Evolutionary conservation across 2,797 vertebrate species (phyloP).

Genomic region (Tokudaia muenninki): DNA sequence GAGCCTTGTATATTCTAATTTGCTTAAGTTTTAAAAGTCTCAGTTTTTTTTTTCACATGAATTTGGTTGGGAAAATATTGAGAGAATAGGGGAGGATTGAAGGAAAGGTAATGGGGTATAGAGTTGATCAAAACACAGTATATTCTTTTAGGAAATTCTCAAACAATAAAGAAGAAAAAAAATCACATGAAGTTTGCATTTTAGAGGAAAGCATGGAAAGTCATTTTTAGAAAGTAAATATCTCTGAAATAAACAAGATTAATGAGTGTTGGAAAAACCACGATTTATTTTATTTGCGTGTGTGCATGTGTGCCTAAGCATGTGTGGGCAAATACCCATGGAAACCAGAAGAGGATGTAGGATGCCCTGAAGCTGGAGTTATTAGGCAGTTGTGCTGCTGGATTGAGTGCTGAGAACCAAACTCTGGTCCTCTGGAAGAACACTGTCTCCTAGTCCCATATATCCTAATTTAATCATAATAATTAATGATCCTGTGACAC

Average conservation of each 20-base stretch:
- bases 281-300: neutral
- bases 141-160: neutral
- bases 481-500: neutral
- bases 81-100: no score
- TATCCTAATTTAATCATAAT: neutral
- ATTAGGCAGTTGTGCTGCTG: neutral
- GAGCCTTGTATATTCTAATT: neutral
- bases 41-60: neutral
- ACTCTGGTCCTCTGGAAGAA: neutral
- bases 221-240: neutral
- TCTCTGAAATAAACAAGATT: neutral
- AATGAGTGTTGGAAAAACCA: neutral
- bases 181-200: neutral
- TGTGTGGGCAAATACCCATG: neutral
- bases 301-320: neutral
- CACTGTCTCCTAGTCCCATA: neutral
- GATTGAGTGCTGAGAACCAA: neutral
- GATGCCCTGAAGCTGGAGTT: neutral
- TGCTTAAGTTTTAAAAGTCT: neutral
- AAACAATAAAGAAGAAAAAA: neutral
- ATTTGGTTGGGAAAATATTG: neutral
- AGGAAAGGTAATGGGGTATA: neutral
- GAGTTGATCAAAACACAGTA: neutral
- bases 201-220: neutral
- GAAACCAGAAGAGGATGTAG: neutral